Evolutionary conservation across 2,888 invertebrate species (phyloP), one percentile per base, ranked within the genome.

Genomic region (Diadromus collaris): DNA sequence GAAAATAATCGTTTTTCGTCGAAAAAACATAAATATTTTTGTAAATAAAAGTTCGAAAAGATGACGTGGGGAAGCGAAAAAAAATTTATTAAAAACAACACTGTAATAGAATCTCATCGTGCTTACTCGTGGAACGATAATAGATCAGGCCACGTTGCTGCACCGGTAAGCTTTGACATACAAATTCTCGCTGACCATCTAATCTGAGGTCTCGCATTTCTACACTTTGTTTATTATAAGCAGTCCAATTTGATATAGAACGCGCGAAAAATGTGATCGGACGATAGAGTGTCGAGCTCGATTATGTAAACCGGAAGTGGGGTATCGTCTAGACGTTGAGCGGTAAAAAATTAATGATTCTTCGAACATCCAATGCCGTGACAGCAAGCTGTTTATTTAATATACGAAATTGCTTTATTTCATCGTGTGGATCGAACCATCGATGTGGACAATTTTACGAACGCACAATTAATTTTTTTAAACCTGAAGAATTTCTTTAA

Each of bases 11-110:
- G 38, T 38, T 38, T 13, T 38, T 16, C 16, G 16, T 13, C 38
- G 13, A 4, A 51, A 21, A 51, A 7, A 51, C 21, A 51, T 21
- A 10, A 21, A 10, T 21, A 21, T 19, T 10, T 21, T 48, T 48
- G 6, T 19, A 19, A 21, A 48, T 48, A 51, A 13, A n/a, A 48
- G 41, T 38, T 13, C 0, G 1, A 54, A 32, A 79, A 72, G 58
- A 81, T 82, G 80, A 80, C 77, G 32, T 80, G 71, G 79, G 80
- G 81, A 54, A 70, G 78, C 70, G 21, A 70, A 71, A 82, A 67
- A 19, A 24, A 56, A 2, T 67, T 65, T 24, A 63, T 65, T 24
- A 9, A 51, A 9, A 64, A 72, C 13, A 38, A 64, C 10, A 10
- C 61, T 46, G 63, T 48, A 24, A 60, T 48, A 27, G 51, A 54